Conservation (phyloP, 1,140 invertebrate species). For the Anastatus disparis region DNA sequence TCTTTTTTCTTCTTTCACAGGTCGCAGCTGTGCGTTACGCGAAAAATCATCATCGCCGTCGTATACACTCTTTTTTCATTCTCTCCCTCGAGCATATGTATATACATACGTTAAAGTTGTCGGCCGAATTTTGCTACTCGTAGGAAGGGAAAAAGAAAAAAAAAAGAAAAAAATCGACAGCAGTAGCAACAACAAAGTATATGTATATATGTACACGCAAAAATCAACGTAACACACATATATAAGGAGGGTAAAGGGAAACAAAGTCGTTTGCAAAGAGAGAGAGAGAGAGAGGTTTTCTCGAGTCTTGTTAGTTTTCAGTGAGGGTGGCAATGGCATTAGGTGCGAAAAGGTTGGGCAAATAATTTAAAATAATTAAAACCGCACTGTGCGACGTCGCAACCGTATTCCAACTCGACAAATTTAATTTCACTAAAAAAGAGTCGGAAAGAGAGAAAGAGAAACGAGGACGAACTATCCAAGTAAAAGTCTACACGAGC, state of each 20-base stretch:
- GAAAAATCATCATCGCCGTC: conserved; percentile 15
- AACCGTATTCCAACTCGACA: conserved; percentile 48
- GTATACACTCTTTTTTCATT: conserved; percentile 16
- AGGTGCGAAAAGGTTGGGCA: conserved; percentile 18
- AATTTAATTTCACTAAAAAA: conserved; percentile 51
- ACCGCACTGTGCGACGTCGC: conserved; percentile 18
- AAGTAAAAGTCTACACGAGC: too few species aligned
- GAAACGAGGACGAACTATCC: background rate
- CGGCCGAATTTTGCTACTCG: background rate
- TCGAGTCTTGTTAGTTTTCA: conserved; percentile 20
- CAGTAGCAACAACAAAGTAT: too few species aligned
- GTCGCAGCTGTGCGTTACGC: background rate
- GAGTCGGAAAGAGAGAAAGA: background rate
- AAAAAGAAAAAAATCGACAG: too few species aligned
- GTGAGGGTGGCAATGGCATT: too few species aligned
- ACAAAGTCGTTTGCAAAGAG: too few species aligned
- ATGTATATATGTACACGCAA: too few species aligned
- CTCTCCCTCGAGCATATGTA: background rate
- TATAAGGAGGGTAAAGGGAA: too few species aligned
- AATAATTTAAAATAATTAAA: conserved; percentile 58
- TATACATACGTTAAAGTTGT: background rate
- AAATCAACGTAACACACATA: too few species aligned
- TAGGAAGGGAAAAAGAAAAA: too few species aligned
- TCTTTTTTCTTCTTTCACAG: too few species aligned
- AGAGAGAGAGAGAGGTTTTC: too few species aligned